Percentiles rank a stretch among this genome's conserved stretches.
phyloP scores from a whole-genome alignment of 2,888 invertebrate species.

The Hypomecis punctinalis region DNA sequence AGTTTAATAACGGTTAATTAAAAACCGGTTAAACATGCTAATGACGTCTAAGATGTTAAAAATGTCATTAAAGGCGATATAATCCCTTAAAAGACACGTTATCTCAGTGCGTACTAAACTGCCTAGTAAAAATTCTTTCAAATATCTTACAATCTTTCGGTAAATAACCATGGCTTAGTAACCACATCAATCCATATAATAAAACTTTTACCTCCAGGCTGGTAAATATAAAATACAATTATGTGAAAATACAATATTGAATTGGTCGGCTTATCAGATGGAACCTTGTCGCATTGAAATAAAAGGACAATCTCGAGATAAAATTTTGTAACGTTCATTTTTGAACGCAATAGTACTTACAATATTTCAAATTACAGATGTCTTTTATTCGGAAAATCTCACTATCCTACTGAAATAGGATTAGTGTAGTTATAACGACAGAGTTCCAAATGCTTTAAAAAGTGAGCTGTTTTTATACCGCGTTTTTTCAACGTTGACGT shows the following conservation, averaged over 20 bases:
- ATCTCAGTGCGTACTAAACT: too few species aligned
- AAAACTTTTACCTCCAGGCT: not conserved
- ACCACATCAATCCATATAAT: not conserved
- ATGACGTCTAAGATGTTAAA: too few species aligned
- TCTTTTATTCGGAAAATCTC: too few species aligned
- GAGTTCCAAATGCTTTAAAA: conserved; percentile 25
- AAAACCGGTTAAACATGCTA: too few species aligned
- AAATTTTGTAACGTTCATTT: not conserved
- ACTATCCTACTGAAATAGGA: too few species aligned
- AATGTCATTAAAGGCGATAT: too few species aligned
- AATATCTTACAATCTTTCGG: too few species aligned
- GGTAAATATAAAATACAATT: conserved; percentile 12
- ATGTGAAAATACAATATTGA: conserved; percentile 46
- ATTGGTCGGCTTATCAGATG: conserved; percentile 38
- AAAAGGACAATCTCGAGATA: not conserved
- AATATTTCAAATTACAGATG: too few species aligned
- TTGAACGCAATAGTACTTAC: too few species aligned
- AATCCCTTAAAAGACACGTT: too few species aligned
- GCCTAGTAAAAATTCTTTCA: too few species aligned
- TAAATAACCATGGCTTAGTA: not conserved
- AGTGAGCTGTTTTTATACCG: conserved; percentile 20
- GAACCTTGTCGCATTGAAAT: conserved; percentile 42
- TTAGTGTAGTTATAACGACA: conserved; percentile 18
- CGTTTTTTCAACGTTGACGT: conserved; percentile 10
- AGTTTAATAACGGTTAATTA: too few species aligned